Base-by-base conservation (phyloP, 2,888 invertebrate species). In the Drosophila monieri region DNA sequence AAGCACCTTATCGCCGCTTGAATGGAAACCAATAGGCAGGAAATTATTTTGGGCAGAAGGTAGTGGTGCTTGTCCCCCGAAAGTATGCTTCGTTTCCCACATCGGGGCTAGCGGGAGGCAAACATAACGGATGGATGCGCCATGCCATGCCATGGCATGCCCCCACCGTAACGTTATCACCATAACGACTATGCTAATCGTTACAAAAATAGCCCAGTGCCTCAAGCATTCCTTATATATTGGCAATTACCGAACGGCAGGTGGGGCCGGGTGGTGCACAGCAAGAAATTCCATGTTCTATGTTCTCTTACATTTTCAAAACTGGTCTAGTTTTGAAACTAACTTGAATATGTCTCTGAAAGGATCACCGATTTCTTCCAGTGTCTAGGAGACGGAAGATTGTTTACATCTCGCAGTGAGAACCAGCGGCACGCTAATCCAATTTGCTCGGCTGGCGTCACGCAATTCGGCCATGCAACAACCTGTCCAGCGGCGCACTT, bases 121-220 rank as follows among this genome's bases (percentile, higher is more conserved):
- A 62, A 15, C 51, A 65, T 48, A 65, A 52, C 65, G 52, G 44
- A n/a, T 10, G 23, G 8, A 23, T 23, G n/a, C n/a, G n/a, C n/a
- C n/a, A n/a, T n/a, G 21, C 5, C 18, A 18, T 18, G 18, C 1
- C 18, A 18, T 18, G 18, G 1, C 18, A 27, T 14, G 41, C 27
- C 41, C n/a, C 10, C 46, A n/a, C 18, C 41, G 43, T 21, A 44
- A 43, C 54, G 75, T 65, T 46, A 73, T 69, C 59, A 48, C 30
- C 49, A 59, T 54, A 57, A 49, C 51, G 53, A 64, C 58, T 66
- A 62, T 62, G 48, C 77, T 66, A 78, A 79, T 81, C 62, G 53
- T 41, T 66, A 54, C 77, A 80, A 61, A 80, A 80, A 78, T 83
- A 79, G 80, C 48, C 43, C 18, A 3, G n/a, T 18, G 43, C 48